Evolutionary conservation across 1,140 invertebrate genomes (phyloP), one percentile per base, ranked within the genome.

Genomic region (Alviniconcha marisindica): DNA sequence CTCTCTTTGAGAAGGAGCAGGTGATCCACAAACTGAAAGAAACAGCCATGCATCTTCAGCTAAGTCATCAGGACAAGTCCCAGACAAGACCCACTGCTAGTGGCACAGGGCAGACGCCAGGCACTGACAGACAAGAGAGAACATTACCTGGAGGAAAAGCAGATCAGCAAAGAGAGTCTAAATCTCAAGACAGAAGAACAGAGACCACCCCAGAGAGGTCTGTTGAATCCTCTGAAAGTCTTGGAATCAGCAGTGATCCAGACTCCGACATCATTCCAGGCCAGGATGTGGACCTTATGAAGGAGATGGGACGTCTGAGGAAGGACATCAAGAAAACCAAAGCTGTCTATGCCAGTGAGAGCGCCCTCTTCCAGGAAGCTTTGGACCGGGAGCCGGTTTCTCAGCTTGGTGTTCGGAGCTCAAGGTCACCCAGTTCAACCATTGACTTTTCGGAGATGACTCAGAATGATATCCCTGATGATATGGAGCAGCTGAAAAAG

Each of bases 271-370:
- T 77, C 69, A 10, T 84, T 85, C 83, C 86, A 87, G 82, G 85
- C 85, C 84, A 60, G 21, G 78, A 80, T 31, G 56, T 44, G 40
- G 88, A 88, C 85, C 85, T 91, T 56, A 82, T 89, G 14, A 88
- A 88, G 81, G 90, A 91, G 83, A 87, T 91, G 51, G 82, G 87
- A 0, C 77, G 87, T 38, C 74, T 91, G 1, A 81, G 86, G 36
- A 84, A 84, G 63, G 88, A 88, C 31, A 81, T 90, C 15, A 86
- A 86, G n/a, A 88, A 91, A 78, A 91, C 89, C 31, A 91, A 90
- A 82, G 87, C 88, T 44, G 83, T 90, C 5, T 90, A 90, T 85
- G 85, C 86, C n/a, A 85, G 88, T 60, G 91, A 92, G 82, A 91
- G 87, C 73, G 83, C 86, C 31, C 82, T 91, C 21, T 73, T 92